Conservation (phyloP, 2,888 invertebrate species). For the Syrphus vitripennis region DNA sequence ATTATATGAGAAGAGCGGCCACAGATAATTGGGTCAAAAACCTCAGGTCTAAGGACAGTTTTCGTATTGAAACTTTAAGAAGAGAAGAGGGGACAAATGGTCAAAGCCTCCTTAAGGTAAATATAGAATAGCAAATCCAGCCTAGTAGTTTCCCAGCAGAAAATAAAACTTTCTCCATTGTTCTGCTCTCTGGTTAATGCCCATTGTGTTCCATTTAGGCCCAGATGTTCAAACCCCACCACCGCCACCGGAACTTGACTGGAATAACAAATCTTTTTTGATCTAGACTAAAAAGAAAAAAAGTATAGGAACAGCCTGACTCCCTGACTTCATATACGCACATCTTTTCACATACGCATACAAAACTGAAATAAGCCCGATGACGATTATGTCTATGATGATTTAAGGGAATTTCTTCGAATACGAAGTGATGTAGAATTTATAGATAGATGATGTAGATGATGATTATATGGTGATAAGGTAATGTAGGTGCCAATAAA, state of each 20-base stretch:
- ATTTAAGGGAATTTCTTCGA: conserved; percentile 27
- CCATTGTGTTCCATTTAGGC: conserved; percentile 63
- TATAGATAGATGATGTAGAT: conserved; percentile 50
- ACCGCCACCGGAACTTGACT: conserved; percentile 58
- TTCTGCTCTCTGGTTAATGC: conserved; percentile 49
- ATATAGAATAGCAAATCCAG: neutral
- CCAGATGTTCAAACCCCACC: conserved; percentile 59
- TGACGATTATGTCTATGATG: conserved; percentile 53
- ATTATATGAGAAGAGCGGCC: no score
- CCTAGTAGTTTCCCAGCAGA: neutral
- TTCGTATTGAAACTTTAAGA: no score
- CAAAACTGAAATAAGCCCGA: conserved; percentile 45
- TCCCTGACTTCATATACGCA: neutral
- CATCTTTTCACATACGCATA: conserved; percentile 19
- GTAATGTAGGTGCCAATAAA: conserved; percentile 70
- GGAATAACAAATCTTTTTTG: conserved; percentile 63
- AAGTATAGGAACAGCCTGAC: neutral
- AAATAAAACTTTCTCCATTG: conserved; percentile 60
- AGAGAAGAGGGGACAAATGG: no score
- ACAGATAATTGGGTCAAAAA: no score
- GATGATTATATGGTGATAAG: conserved; percentile 65
- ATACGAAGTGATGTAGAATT: neutral
- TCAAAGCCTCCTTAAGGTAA: no score
- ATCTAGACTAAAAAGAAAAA: neutral
- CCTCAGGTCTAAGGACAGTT: no score